These are phyloP conservation scores for Tanypteryx hageni DNA, from an alignment of 2,888 invertebrate species.

Conservation along the genomic window DNA sequence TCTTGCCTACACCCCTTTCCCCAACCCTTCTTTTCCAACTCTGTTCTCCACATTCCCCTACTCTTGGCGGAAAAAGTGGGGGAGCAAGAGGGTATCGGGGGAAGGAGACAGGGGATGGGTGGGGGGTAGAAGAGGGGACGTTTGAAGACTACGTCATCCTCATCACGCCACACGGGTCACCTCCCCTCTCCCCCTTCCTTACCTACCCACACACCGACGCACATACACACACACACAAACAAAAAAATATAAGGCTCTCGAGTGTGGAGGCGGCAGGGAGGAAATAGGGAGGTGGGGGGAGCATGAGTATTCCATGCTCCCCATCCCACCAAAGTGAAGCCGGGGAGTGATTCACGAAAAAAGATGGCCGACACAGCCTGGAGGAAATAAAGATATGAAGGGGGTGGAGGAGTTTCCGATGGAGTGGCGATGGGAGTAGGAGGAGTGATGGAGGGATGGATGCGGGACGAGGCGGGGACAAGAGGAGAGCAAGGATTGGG, in stretches of 20 bases:
- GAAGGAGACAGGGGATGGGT: neutral
- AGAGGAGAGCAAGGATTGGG: neutral
- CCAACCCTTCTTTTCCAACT: too few relatives aligned
- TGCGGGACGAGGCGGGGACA: neutral
- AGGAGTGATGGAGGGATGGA: neutral
- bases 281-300: neutral
- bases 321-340: neutral
- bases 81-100: neutral
- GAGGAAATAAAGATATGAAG: neutral
- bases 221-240: neutral
- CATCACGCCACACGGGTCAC: conserved; percentile 53
- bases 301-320: neutral
- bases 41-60: too few relatives aligned
- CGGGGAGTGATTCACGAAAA: conserved; percentile 49
- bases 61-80: too few relatives aligned
- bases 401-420: neutral
- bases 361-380: conserved; percentile 34
- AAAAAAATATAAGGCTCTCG: neutral
- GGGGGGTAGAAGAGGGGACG: neutral
- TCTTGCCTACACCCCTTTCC: too few relatives aligned
- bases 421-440: neutral
- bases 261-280: neutral
- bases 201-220: neutral
- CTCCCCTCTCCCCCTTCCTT: neutral
- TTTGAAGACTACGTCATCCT: conserved; percentile 6